phyloP scores from a whole-genome alignment of 2,113 vertebrate genomes.

The Todiramphus chloris region DNA sequence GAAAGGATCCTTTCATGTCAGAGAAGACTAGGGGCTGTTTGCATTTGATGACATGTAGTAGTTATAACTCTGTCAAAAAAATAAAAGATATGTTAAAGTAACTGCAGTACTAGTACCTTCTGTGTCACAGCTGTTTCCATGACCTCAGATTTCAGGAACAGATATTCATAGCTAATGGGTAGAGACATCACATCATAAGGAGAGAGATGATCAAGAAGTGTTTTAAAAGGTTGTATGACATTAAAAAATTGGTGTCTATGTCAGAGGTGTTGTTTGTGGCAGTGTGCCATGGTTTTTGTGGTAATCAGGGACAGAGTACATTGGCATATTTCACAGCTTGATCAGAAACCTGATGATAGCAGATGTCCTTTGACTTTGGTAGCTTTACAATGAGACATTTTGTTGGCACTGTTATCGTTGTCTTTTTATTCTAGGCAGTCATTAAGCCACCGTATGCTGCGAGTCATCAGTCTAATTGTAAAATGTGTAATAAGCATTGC shows the following conservation, averaged over 20 bases:
- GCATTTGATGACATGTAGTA: background rate
- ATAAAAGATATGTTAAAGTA: background rate
- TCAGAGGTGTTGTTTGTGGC: background rate
- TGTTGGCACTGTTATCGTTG: accelerated
- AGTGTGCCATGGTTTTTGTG: background rate
- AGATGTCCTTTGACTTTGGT: background rate
- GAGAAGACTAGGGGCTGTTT: background rate
- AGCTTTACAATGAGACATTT: background rate
- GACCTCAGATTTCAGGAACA: background rate
- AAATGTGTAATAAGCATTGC: background rate
- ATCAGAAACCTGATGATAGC: background rate
- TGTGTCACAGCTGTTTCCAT: background rate
- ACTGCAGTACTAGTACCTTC: background rate
- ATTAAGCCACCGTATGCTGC: background rate
- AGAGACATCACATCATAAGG: background rate
- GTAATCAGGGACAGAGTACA: background rate
- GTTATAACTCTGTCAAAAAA: background rate
- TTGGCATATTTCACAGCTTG: background rate
- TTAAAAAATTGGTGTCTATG: background rate
- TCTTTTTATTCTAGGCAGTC: background rate
- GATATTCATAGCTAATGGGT: background rate
- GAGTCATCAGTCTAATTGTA: background rate
- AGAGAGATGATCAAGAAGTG: background rate
- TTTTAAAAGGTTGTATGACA: background rate
- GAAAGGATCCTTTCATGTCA: background rate